Conservation (phyloP, 2,888 invertebrate species). For the Leucoma salicis region DNA sequence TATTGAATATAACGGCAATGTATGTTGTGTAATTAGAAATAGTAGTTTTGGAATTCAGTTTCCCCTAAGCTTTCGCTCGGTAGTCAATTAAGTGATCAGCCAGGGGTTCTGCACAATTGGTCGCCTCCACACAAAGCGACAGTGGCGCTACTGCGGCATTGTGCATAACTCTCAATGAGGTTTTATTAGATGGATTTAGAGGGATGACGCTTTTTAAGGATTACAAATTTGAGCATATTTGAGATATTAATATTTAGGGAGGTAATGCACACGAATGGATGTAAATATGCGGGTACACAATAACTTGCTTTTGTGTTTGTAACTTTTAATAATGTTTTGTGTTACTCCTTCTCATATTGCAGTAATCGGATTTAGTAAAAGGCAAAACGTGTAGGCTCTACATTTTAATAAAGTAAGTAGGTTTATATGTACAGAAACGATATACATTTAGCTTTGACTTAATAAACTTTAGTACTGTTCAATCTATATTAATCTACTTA, state of each 20-base stretch:
- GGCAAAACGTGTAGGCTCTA: too few relatives aligned
- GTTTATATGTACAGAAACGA: too few relatives aligned
- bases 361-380: conserved; percentile 6
- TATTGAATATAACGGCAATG: conserved; percentile 36
- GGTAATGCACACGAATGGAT: conserved; percentile 29
- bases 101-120: conserved; percentile 79
- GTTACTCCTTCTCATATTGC: neutral
- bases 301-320: conserved; percentile 20
- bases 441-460: too few relatives aligned
- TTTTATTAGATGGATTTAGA: conserved; percentile 65
- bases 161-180: conserved; percentile 49
- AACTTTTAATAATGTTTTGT: conserved; percentile 16
- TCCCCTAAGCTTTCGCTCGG: conserved; percentile 62
- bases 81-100: conserved; percentile 80
- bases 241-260: conserved; percentile 33
- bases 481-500: too few relatives aligned
- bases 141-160: conserved; percentile 55
- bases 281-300: conserved; percentile 26
- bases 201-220: conserved; percentile 56
- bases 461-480: too few relatives aligned
- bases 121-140: conserved; percentile 74
- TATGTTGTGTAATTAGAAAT: conserved; percentile 15
- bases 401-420: too few relatives aligned
- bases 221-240: conserved; percentile 42
- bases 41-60: conserved; percentile 26